A percentile compares a stretch with the other conserved stretches of the same genome.
Conservation (phyloP, 2,113 vertebrate species). For the Mesocricetus auratus region DNA sequence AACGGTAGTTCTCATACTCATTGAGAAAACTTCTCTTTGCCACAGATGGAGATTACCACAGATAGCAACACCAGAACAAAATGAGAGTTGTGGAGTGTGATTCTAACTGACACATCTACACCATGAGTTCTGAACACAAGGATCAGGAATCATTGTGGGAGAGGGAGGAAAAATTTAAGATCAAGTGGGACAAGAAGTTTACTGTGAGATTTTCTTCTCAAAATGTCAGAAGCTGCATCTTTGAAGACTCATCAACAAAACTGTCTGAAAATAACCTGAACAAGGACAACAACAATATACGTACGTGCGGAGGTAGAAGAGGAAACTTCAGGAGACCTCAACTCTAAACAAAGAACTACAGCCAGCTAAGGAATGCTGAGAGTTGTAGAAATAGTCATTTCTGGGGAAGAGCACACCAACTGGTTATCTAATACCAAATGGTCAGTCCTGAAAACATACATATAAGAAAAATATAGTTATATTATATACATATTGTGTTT, state of each 20-base stretch:
- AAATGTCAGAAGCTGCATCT: background rate
- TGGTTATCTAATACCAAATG: background rate
- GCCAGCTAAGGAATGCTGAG: background rate
- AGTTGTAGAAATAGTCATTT: background rate
- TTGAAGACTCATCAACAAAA: background rate
- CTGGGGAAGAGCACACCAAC: background rate
- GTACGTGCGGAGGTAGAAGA: background rate
- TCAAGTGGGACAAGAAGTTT: background rate
- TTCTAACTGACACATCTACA: background rate
- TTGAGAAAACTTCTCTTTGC: background rate
- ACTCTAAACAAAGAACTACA: background rate
- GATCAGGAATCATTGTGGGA: background rate
- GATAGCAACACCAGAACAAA: background rate
- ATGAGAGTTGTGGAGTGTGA: background rate
- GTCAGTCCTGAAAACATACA: background rate
- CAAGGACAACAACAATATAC: background rate
- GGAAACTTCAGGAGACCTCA: background rate
- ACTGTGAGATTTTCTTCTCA: background rate
- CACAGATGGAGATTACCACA: background rate
- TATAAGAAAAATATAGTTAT: background rate
- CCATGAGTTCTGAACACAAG: background rate
- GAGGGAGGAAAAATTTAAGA: background rate
- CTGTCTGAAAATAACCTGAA: background rate
- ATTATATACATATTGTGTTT: background rate
- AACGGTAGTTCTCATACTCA: background rate